These are phyloP conservation scores for Gymnocephalus cernua DNA, from an alignment of 2,113 vertebrate species.

Conservation along the genomic window DNA sequence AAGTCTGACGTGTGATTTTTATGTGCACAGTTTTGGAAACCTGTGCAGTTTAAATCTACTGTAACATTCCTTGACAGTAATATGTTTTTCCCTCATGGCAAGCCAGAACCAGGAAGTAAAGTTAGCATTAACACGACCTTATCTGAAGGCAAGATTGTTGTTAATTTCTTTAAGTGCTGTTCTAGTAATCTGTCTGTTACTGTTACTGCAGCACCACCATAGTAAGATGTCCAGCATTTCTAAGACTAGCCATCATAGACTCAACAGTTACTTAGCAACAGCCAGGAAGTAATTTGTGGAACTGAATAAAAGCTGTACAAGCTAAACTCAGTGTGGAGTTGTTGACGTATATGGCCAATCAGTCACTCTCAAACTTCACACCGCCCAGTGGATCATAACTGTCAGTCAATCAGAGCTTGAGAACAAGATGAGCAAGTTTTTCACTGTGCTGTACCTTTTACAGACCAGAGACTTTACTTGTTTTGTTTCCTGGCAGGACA, in stretches of 20 bases:
- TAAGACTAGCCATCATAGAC: slow-evolving; percentile 13
- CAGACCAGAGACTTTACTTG: background rate
- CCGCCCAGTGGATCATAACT: background rate
- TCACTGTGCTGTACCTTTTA: background rate
- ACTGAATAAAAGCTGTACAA: slow-evolving; percentile 30
- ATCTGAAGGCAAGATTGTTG: background rate
- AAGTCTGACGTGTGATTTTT: background rate
- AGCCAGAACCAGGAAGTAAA: slow-evolving; percentile 15
- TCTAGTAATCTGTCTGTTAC: background rate
- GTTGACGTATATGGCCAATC: slow-evolving; percentile 30
- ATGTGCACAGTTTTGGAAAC: background rate
- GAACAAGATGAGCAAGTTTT: slow-evolving; percentile 62
- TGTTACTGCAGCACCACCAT: slow-evolving; percentile 16
- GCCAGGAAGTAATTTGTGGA: slow-evolving; percentile 19
- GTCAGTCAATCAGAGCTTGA: background rate
- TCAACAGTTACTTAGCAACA: slow-evolving; percentile 68
- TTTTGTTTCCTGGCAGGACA: slow-evolving; percentile 24
- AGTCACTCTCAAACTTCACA: slow-evolving; percentile 28
- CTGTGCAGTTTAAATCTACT: background rate
- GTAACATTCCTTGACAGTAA: background rate
- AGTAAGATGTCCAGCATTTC: slow-evolving; percentile 39
- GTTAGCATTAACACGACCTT: background rate
- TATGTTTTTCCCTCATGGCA: background rate
- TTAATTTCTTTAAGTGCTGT: background rate
- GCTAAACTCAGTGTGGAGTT: slow-evolving; percentile 6